Conservation (phyloP, 2,113 vertebrate species). For the Mirza zaza region DNA sequence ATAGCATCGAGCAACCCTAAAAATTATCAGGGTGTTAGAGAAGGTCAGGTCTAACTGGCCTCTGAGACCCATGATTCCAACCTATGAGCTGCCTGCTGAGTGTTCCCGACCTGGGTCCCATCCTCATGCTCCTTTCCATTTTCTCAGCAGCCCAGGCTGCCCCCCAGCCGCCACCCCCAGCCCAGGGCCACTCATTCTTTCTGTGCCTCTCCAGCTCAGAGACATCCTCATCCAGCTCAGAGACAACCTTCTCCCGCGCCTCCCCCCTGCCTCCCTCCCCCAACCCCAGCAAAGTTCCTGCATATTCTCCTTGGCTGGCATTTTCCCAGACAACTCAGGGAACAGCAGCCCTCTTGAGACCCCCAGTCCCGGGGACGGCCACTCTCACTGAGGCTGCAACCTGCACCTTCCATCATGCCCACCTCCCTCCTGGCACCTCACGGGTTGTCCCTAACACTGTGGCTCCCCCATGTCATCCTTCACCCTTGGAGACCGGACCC, state of each 20-base stretch:
- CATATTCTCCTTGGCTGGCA: background rate
- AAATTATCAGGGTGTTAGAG: too few species aligned
- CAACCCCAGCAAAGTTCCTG: background rate
- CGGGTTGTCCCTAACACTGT: accelerated
- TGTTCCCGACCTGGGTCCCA: background rate
- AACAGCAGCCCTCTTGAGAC: background rate
- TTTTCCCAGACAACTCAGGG: background rate
- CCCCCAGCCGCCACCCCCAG: background rate
- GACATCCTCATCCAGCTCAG: background rate
- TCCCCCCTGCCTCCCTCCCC: accelerated
- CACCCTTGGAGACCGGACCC: background rate
- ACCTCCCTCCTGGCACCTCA: background rate
- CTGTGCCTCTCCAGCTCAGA: background rate
- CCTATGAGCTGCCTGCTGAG: background rate
- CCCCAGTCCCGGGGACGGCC: too few species aligned
- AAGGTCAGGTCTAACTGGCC: background rate
- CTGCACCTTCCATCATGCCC: background rate
- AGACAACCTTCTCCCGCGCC: background rate
- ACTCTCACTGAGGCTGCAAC: background rate
- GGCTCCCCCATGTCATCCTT: background rate
- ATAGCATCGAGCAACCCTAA: background rate
- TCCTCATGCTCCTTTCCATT: background rate
- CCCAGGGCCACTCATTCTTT: background rate
- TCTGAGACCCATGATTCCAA: background rate
- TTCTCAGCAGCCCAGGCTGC: background rate